Evolutionary conservation across 2,113 vertebrate species (phyloP).

Genomic region (Paramisgurnus dabryanus): DNA sequence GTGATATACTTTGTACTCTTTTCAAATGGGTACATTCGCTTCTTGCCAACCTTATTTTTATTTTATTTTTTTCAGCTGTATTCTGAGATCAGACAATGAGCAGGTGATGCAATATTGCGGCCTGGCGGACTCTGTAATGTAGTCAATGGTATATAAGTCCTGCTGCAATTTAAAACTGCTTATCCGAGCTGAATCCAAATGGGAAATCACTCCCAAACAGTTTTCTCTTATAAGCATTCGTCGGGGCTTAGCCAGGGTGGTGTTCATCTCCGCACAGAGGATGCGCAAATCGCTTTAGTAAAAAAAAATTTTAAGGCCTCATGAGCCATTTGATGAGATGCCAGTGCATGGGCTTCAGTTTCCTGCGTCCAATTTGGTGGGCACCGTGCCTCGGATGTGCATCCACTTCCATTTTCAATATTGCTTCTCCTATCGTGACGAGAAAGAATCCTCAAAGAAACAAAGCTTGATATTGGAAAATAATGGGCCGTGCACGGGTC

Average conservation of each 20-base stretch:
- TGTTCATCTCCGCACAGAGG: slow-evolving; percentile 56
- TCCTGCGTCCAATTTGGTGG: slow-evolving; percentile 32
- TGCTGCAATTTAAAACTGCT: slow-evolving; percentile 65
- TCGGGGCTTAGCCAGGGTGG: slow-evolving; percentile 55
- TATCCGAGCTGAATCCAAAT: slow-evolving; percentile 68
- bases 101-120: slow-evolving; percentile 52
- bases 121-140: slow-evolving; percentile 60
- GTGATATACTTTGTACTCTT: slow-evolving; percentile 74
- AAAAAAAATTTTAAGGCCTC: slow-evolving; percentile 32
- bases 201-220: slow-evolving; percentile 68
- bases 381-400: slow-evolving; percentile 23
- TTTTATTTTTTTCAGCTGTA: slow-evolving; percentile 28
- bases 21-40: slow-evolving; percentile 57
- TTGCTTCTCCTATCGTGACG: slow-evolving; percentile 30
- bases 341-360: slow-evolving; percentile 18
- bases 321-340: slow-evolving; percentile 31
- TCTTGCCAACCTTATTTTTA: slow-evolving; percentile 43
- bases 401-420: slow-evolving; percentile 46
- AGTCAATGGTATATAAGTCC: slow-evolving; percentile 60
- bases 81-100: slow-evolving; percentile 53
- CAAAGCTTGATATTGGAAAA: slow-evolving; percentile 39
- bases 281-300: slow-evolving; percentile 53
- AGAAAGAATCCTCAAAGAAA: slow-evolving; percentile 36
- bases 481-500: slow-evolving; percentile 37
- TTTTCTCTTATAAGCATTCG: slow-evolving; percentile 66